phyloP scores from a whole-genome alignment of 2,113 vertebrate genomes.

The Corapipo altera region DNA sequence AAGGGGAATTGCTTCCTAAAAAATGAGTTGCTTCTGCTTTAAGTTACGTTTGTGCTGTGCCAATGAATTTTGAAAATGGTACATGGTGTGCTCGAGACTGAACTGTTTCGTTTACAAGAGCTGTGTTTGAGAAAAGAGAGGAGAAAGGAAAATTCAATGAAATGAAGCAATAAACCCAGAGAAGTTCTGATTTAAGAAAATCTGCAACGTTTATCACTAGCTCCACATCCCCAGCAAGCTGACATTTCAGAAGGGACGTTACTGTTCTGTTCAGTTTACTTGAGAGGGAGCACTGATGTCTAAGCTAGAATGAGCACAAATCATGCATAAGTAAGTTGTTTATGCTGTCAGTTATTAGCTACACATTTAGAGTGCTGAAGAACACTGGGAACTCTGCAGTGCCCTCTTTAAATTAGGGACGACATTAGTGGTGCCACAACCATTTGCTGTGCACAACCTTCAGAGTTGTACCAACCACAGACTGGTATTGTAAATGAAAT shows the following conservation, averaged over 20 bases:
- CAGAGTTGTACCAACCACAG: neutral
- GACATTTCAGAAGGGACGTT: neutral
- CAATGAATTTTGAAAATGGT: neutral
- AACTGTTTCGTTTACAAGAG: neutral
- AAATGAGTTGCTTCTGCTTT: neutral
- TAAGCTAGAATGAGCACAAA: neutral
- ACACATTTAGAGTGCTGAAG: neutral
- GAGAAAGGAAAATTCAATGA: neutral
- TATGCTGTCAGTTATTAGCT: neutral
- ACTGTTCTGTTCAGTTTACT: neutral
- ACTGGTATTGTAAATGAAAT: neutral
- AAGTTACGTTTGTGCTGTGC: neutral
- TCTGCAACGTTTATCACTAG: neutral
- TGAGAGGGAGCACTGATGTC: neutral
- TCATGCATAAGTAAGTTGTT: conserved; percentile 13
- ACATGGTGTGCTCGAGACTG: neutral
- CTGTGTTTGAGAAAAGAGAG: neutral
- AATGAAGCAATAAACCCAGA: neutral
- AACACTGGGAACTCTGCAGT: neutral
- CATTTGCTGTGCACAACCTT: neutral
- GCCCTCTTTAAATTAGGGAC: neutral
- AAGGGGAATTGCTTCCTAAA: neutral
- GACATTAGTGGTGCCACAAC: fast-evolving
- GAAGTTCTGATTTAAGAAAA: neutral
- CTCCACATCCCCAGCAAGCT: neutral